A percentile compares a stretch with the other conserved stretches of the same genome.
Conservation (phyloP, 1,140 invertebrate species). For the Calycopis cecrops region DNA sequence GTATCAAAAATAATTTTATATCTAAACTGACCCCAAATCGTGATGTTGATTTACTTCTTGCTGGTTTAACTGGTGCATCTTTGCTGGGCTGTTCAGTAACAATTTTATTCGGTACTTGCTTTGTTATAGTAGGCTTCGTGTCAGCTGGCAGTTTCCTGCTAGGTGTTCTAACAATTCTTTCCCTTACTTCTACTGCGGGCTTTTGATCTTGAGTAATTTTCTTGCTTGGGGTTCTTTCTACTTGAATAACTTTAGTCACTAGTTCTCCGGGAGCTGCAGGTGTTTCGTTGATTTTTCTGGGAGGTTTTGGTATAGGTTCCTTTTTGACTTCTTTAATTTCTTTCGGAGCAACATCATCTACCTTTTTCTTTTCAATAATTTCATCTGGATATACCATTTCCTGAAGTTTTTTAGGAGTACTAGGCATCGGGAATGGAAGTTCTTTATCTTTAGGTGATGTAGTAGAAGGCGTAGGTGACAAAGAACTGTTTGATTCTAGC, state of each 20-base stretch:
- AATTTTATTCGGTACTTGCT: constrained; percentile 39
- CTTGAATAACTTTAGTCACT: constrained; percentile 61
- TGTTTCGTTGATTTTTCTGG: constrained; percentile 32
- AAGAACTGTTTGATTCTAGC: constrained; percentile 36
- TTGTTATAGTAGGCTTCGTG: constrained; percentile 39
- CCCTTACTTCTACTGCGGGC: constrained; percentile 59
- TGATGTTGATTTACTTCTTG: constrained; percentile 68
- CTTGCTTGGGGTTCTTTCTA: constrained; percentile 64
- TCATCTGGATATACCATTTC: constrained; percentile 59
- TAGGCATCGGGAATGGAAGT: constrained; percentile 41
- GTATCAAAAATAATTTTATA: constrained; percentile 52
- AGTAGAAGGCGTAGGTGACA: constrained; percentile 42
- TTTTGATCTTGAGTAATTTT: constrained; percentile 53
- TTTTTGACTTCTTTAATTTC: constrained; percentile 37
- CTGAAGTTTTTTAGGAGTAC: constrained; percentile 54
- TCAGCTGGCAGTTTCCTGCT: constrained; percentile 53
- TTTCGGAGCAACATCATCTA: constrained; percentile 1
- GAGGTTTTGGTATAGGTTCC: constrained; percentile 23
- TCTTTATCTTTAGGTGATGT: constrained; percentile 51
- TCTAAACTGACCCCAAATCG: constrained; percentile 72
- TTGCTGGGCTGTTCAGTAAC: constrained; percentile 45
- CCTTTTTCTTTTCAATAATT: constrained; percentile 23
- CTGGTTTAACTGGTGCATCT: constrained; percentile 68
- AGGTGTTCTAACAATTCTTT: constrained; percentile 62
- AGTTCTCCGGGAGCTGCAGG: constrained; percentile 43